Base-by-base conservation (phyloP, 2,888 invertebrate species). In the Amitus sp. region DNA sequence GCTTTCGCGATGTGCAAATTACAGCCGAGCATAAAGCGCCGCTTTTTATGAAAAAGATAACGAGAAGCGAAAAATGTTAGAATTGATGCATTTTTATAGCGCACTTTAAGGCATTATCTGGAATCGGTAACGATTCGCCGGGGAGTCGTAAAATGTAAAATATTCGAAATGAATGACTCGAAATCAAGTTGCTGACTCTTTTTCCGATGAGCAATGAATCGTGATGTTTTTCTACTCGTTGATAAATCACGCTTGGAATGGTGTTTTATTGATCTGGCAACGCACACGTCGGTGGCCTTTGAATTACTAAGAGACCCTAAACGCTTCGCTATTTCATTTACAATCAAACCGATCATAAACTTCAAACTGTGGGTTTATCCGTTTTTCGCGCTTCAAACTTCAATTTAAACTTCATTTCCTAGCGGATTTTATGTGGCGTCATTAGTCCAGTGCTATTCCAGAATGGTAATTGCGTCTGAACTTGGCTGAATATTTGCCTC, bases 271-370 rank as follows among this genome's bases (percentile, higher is more conserved):
- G 65, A 66, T 71, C 68, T n/a, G 39, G 15, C 39, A 18, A 39
- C 10, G 15, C 39, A 18, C 7, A 39, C 9, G 15, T 13, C 18
- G 6, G 39, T 6, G 39, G n/a, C 12, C 12, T 15, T 2, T 58
- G 64, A 68, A 73, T 76, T 70, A 70, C n/a, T n/a, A n/a, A n/a
- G n/a, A n/a, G n/a, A n/a, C n/a, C n/a, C n/a, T n/a, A n/a, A n/a
- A 68, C 70, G 69, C 73, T 73, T 73, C 71, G 68, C 69, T 72
- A 68, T 70, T 68, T 71, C 72, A 72, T 76, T 76, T 72, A 73
- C 68, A 70, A 75, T 69, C 59, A 46, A 58, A 54, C 13, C 57
- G 43, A 58, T 57, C 52, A 19, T 50, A 7, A 27, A 17, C 19
- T 15, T 13, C 12, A 10, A n/a, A 12, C 20, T 39, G 13, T n/a